Base-by-base conservation (phyloP, 2,888 invertebrate genomes). In the Tenthredo distinguenda region DNA sequence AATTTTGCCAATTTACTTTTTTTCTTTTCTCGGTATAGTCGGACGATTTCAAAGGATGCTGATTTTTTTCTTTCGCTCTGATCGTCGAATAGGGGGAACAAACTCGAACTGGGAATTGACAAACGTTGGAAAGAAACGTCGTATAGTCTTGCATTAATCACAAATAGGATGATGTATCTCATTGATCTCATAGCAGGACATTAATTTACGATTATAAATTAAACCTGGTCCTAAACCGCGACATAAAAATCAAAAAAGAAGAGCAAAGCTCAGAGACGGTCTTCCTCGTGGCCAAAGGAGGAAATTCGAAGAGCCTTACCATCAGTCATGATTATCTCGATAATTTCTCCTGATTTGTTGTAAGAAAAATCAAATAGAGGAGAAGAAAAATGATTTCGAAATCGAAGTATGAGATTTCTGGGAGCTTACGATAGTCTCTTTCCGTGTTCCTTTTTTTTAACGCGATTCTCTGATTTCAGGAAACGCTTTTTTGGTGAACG, bases 401-500 rank as follows among this genome's bases (percentile, higher is more conserved):
- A 31, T 18, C 40, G 10, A 68, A 37, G 10, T 58, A 77, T 86
- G 55, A 83, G 55, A 83, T 85, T 91, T 92, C 40, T n/a, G 4
- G 21, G n/a, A 6, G 15, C n/a, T 18, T 58, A 18, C n/a, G 21
- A 21, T 58, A 1, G n/a, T 21, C 0, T 62, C 26, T 10, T 68
- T 62, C 26, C 18, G 62, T 31, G 50, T 34, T 40, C 9, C 34
- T 84, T 3, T 34, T 26, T 87, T 18, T 74, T 82, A 18, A 76
- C 9, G 83, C 4, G 21, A 34, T 7, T 77, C 50, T 47, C 77
- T 79, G 43, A 86, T 89, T 87, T 21, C 94, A 96, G 96, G 96
- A 81, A 96, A 96, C 92, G 95, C 96, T 43, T 96, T 96, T 92
- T 94, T 96, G 87, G 96, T 96, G 87, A 96, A 96, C 93, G 95